Evolutionary conservation across 2,888 invertebrate genomes (phyloP).

Genomic region (Drosophila neonasuta): DNA sequence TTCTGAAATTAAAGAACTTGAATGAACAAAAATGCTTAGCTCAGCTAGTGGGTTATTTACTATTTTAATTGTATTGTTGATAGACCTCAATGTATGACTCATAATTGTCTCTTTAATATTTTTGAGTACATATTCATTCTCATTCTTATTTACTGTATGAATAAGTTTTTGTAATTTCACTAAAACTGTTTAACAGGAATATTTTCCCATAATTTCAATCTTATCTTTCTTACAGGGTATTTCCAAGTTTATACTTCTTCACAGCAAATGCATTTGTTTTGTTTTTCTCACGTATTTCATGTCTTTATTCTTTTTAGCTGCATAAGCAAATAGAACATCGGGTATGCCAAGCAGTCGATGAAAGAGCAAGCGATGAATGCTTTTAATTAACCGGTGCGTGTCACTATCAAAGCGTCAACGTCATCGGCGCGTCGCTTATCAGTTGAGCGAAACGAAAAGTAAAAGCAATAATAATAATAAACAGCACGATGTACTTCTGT

Average conservation of each 20-base stretch:
- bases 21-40: neutral
- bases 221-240: neutral
- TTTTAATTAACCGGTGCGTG: constrained; percentile 55
- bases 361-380: neutral
- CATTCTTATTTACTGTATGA: no score
- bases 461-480: constrained; percentile 20
- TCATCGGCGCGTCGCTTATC: constrained; percentile 46
- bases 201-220: no score
- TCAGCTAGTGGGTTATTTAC: neutral
- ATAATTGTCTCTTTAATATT: no score
- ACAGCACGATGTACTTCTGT: constrained; percentile 6
- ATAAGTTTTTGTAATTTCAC: no score
- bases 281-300: constrained; percentile 6
- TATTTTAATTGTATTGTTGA: neutral
- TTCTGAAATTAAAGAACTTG: neutral
- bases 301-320: neutral
- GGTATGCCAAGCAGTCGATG: neutral
- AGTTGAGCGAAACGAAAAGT: constrained; percentile 26
- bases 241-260: neutral
- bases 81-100: no score
- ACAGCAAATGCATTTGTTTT: neutral
- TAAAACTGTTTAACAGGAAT: no score
- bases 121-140: no score
- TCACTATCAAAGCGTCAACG: constrained; percentile 45
- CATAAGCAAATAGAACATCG: constrained; percentile 13